These are phyloP conservation scores for Halictus ligatus DNA, from an alignment of 2,888 invertebrate genomes.

Conservation along the genomic window DNA sequence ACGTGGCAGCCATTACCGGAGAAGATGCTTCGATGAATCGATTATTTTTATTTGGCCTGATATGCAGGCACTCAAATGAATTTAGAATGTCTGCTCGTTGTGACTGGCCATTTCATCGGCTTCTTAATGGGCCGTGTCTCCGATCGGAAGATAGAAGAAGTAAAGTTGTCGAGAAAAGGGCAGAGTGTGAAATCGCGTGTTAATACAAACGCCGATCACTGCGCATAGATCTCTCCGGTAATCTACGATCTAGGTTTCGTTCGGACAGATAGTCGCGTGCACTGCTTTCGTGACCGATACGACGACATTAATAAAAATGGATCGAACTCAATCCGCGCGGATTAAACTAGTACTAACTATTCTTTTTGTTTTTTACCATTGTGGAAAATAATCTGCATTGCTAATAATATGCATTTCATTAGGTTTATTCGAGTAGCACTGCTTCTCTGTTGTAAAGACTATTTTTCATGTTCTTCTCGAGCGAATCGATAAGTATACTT, in stretches of 20 bases:
- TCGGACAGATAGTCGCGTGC: conserved; percentile 6
- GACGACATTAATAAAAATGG: not conserved
- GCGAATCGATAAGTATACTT: not conserved
- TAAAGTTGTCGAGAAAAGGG: conserved; percentile 5
- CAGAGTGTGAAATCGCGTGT: conserved; percentile 7
- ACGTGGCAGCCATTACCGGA: not conserved
- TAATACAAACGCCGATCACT: conserved; percentile 2
- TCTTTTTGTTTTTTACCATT: not conserved
- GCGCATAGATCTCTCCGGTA: conserved; percentile 2
- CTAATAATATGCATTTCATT: not conserved
- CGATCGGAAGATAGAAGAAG: conserved; percentile 2
- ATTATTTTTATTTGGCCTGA: not conserved
- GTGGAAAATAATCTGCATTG: not conserved
- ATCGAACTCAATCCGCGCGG: not conserved
- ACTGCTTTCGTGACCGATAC: not conserved
- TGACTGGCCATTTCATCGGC: not conserved
- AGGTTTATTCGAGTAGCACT: not conserved
- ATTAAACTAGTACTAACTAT: not conserved
- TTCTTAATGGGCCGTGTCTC: not conserved
- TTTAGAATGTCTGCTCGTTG: not conserved
- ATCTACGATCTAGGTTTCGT: not conserved
- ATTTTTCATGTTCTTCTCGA: not conserved
- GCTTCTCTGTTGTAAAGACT: not conserved
- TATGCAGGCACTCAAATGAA: not conserved
- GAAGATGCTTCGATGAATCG: not conserved